Base-by-base conservation (phyloP, 2,888 invertebrate species). In the Atrina japonica region DNA sequence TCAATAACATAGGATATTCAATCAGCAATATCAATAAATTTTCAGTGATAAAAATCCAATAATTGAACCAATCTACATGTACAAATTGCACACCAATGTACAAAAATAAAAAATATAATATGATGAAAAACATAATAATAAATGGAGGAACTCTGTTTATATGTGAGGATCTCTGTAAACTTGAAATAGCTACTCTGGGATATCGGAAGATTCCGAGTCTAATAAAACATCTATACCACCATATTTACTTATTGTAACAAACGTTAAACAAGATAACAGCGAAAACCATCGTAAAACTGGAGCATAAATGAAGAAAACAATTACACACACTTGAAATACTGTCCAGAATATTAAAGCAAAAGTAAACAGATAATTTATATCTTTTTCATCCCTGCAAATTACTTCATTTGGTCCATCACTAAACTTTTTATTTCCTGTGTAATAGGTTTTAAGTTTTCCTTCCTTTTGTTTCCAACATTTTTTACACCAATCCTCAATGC, bases 381-480 rank as follows among this genome's bases (percentile, higher is more conserved):
- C 61, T 3, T 58, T 56, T 41, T 71, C 71, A 27, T 56, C 52
- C 23, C 43, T 55, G 9, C 50, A 27, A 3, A 14, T 30, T 9
- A 47, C 55, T 25, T 66, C 55, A n/a, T 45, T 58, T 21, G 50
- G 50, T 18, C 49, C 27, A 2, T 18, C 43, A n/a, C 21, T n/a
- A 49, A 71, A 71, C 35, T 50, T 50, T 21, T 63, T 61, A 14
- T 55, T 25, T 14, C 41, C 27, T 5, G 49, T 45, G 60, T 87
- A 85, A 64, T 84, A 86, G 1, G 73, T 61, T 55, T 81, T 72
- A 18, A 91, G 83, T 29, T 79, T 79, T 45, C 84, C 77, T 71
- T 92, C 92, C 73, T 92, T 92, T 63, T 86, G 82, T 29, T 63
- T 76, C 91, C 91, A 91, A 23, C 87, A 73, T 18, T 86, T 76